Conservation (phyloP, 2,113 vertebrate genomes). For the Prunella fulvescens region DNA sequence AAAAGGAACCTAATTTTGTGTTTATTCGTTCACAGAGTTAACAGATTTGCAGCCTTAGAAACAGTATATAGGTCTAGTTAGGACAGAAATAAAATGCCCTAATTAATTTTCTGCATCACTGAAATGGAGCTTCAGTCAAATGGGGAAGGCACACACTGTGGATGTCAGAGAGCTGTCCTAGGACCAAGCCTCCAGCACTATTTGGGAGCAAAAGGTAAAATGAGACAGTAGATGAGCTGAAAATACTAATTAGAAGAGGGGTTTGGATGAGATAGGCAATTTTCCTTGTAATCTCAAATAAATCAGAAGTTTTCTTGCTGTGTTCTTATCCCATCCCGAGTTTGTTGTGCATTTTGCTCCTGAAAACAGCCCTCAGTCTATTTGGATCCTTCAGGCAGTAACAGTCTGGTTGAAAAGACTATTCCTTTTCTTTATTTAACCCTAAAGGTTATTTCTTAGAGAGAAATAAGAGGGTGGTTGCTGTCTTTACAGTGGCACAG, state of each 20-base stretch:
- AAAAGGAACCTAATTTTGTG: background rate
- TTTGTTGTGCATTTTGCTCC: background rate
- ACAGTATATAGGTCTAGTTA: background rate
- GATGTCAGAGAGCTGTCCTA: background rate
- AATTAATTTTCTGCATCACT: constrained; percentile 61
- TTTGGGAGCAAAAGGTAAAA: constrained; percentile 37
- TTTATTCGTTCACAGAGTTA: background rate
- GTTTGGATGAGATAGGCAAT: background rate
- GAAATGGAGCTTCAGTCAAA: constrained; percentile 5
- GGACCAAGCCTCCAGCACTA: background rate
- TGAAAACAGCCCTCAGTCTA: background rate
- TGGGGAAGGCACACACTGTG: background rate
- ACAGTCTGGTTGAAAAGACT: background rate
- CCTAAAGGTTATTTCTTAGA: background rate
- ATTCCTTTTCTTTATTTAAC: background rate
- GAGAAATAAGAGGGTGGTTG: background rate
- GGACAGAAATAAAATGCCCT: constrained; percentile 6
- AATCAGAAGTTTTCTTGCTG: background rate
- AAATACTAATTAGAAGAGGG: background rate
- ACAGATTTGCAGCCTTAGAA: background rate
- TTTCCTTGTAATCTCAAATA: background rate
- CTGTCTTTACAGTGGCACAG: background rate
- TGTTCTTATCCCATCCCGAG: background rate
- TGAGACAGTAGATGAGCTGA: background rate
- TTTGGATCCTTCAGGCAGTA: background rate